A percentile compares a stretch with the other conserved stretches of the same genome.
phyloP scores from a whole-genome alignment of 2,797 vertebrate species.

The Podarcis lilfordi region DNA sequence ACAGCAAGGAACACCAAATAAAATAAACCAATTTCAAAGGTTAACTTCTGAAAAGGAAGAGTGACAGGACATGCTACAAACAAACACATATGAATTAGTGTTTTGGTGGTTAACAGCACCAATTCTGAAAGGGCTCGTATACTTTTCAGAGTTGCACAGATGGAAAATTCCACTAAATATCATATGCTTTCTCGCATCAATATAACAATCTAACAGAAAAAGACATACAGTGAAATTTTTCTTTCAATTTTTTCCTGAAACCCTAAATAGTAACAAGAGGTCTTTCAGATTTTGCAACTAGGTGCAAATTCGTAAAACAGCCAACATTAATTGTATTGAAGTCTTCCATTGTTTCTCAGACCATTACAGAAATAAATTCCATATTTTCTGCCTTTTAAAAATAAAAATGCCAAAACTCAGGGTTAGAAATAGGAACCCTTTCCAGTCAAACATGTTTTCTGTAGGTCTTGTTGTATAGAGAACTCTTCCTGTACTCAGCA shows the following conservation, averaged over 20 bases:
- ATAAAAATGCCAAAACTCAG: not conserved
- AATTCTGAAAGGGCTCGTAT: not conserved
- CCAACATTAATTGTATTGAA: not conserved
- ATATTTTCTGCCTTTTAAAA: not conserved
- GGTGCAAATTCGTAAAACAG: not conserved
- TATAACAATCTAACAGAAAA: not conserved
- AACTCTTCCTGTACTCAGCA: conserved; percentile 14
- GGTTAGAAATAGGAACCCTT: not conserved
- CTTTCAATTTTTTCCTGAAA: not conserved
- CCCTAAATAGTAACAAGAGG: not conserved
- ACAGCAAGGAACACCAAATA: not conserved
- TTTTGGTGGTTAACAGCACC: not conserved
- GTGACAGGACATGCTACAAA: not conserved
- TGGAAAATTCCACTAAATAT: not conserved
- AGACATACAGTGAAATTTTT: not conserved
- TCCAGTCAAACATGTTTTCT: conserved; percentile 10
- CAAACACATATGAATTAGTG: not conserved
- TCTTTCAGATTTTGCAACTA: not conserved
- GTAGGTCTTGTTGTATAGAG: not conserved
- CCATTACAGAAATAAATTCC: not conserved
- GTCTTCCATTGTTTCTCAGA: not conserved
- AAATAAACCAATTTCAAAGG: not conserved
- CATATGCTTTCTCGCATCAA: not conserved
- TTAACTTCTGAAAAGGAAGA: not conserved
- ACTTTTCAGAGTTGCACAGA: not conserved